Percentiles rank a stretch among this genome's conserved stretches.
These are phyloP conservation scores for Sycophaga agraensis DNA, from an alignment of 1,140 invertebrate genomes.

Conservation along the genomic window DNA sequence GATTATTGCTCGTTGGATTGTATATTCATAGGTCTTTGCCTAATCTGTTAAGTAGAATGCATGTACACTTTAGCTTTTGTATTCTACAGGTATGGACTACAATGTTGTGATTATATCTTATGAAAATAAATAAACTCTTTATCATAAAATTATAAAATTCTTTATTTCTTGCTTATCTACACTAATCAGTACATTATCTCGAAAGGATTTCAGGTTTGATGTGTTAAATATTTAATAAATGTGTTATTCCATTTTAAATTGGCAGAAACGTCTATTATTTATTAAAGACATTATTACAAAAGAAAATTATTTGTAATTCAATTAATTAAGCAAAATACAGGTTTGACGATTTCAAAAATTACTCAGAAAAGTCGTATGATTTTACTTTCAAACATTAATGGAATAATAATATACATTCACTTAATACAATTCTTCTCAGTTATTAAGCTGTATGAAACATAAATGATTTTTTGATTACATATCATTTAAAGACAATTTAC, in stretches of 20 bases:
- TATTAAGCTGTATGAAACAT: slow-evolving; percentile 4
- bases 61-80: slow-evolving; percentile 45
- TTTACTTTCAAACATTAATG: slow-evolving; percentile 13
- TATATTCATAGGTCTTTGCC: slow-evolving; percentile 31
- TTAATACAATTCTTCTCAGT: background rate
- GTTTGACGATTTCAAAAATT: background rate
- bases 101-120: slow-evolving; percentile 45
- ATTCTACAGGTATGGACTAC: slow-evolving; percentile 42
- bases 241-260: too few species aligned
- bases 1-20: slow-evolving; percentile 35
- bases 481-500: slow-evolving; percentile 8
- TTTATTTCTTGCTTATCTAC: too few species aligned
- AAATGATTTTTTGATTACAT: slow-evolving; percentile 1
- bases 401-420: slow-evolving; percentile 9
- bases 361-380: background rate
- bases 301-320: background rate
- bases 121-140: slow-evolving; percentile 44
- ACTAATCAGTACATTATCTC: too few species aligned
- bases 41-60: slow-evolving; percentile 32
- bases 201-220: too few species aligned
- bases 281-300: too few species aligned
- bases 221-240: too few species aligned
- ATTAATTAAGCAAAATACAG: background rate
- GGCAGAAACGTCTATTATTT: too few species aligned
- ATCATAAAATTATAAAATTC: slow-evolving; percentile 14